A percentile compares a stretch with the other conserved stretches of the same genome.
These are phyloP conservation scores for Mixornis gularis DNA, from an alignment of 2,113 vertebrate species.

Conservation along the genomic window DNA sequence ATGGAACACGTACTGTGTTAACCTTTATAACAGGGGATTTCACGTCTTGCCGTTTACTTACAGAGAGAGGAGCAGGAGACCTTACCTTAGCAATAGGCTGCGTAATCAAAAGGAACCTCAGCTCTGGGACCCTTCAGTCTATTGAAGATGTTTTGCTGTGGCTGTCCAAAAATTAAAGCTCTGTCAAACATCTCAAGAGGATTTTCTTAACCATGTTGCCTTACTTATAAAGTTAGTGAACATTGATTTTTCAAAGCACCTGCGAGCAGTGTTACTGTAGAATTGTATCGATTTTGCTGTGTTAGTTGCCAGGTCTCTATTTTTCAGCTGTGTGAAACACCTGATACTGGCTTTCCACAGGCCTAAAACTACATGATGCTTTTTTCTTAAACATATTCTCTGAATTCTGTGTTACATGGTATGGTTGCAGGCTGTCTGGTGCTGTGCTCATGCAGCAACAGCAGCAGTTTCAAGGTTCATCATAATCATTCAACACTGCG, in stretches of 20 bases:
- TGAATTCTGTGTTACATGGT: not conserved
- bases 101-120: not conserved
- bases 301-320: not conserved
- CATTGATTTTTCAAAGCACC: constrained; percentile 10
- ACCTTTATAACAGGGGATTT: constrained; percentile 14
- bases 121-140: not conserved
- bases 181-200: not conserved
- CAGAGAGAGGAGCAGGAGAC: not conserved
- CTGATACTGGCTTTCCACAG: not conserved
- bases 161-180: not conserved
- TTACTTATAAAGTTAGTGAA: constrained; percentile 32
- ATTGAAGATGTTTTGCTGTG: constrained; percentile 10
- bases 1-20: not conserved
- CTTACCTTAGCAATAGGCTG: constrained; percentile 13
- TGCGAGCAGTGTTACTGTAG: not conserved
- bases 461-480: not conserved
- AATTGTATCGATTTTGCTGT: not conserved
- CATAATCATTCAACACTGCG: not conserved
- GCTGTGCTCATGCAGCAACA: not conserved
- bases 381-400: not conserved
- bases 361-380: not conserved
- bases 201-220: constrained; percentile 51
- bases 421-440: not conserved
- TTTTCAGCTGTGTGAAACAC: not conserved
- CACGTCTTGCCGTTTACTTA: constrained; percentile 1